Evolutionary conservation across 2,888 invertebrate genomes (phyloP), one percentile per base, ranked within the genome.

Genomic region (Stenolophus ochropezus): DNA sequence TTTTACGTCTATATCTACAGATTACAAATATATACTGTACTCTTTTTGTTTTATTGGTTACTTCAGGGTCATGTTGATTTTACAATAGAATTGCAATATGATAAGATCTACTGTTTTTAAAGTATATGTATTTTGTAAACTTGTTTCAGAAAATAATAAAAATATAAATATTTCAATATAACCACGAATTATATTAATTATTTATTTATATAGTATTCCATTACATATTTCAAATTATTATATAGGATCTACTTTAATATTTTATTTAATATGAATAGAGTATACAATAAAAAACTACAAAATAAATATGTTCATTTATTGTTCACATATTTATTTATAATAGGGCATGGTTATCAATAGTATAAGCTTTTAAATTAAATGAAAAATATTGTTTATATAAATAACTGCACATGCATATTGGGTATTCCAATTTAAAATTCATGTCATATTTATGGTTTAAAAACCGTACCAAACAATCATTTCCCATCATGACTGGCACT

Each of bases 21-120:
- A 61, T 25, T 61, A 53, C 8, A 33, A 11, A 16, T 33, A 33
- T 16, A 65, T 33, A 58, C 21, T 33, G 27, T 65, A 33, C 33
- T 33, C 27, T 65, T 65, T 65, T 65, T 65, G 18, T 1, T 58
- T 65, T 61, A 65, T 16, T 27, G 65, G 65, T 65, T 18, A 65
- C 16, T 65, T 65, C 65, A 65, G 65, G 65, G 65, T 65, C 65
- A 65, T 27, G 18, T 33, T 27, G 65, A 65, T 27, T 65, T 65
- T 33, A 65, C 16, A 65, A 11, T 33, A 33, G 33, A 33, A 65
- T 14, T 18, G 23, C 58, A 65, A 65, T 33, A 25, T 65, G 65
- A 65, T 65, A 65, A 65, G 65, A 25, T 27, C 65, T 25, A 21
- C n/a, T n/a, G n/a, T n/a, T n/a, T n/a, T n/a, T n/a, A n/a, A n/a